These are phyloP conservation scores for Henricia sp. DNA, from an alignment of 53 echinoderm and acorn worm species.

Conservation along the genomic window DNA sequence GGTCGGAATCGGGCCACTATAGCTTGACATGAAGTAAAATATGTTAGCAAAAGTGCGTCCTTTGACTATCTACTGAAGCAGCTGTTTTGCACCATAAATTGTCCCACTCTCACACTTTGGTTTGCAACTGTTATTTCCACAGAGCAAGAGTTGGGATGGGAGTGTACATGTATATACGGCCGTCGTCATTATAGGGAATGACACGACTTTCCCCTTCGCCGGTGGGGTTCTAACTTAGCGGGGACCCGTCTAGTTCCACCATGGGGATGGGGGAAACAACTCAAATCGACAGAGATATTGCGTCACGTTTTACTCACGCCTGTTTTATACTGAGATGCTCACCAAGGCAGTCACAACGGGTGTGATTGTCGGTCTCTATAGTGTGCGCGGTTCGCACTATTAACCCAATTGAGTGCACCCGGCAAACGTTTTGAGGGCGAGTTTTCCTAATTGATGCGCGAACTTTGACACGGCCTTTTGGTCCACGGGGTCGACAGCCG, in stretches of 20 bases:
- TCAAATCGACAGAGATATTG: constrained; percentile 16
- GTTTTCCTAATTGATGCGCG: constrained; percentile 59
- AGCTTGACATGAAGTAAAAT: no score
- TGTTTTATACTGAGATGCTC: constrained; percentile 10
- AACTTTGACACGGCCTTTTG: constrained; percentile 55
- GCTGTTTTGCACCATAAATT: no score
- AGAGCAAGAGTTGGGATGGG: no score
- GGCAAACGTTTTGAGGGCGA: constrained; percentile 48
- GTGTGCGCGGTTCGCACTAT: constrained; percentile 13
- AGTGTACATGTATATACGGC: no score
- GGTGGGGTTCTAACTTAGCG: no score
- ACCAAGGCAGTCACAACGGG: background rate
- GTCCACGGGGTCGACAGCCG: constrained; percentile 59
- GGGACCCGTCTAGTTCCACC: background rate
- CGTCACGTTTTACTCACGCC: constrained; percentile 49
- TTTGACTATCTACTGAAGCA: no score
- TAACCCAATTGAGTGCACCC: constrained; percentile 23
- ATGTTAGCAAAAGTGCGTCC: no score
- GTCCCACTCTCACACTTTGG: no score
- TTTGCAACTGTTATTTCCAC: no score
- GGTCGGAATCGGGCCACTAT: no score
- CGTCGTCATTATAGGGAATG: no score
- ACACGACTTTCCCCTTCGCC: no score
- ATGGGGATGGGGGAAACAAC: background rate
- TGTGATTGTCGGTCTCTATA: constrained; percentile 34